A percentile compares a stretch with the other conserved stretches of the same genome.
Conservation (phyloP, 1,140 invertebrate species). For the Dreissena polymorpha region DNA sequence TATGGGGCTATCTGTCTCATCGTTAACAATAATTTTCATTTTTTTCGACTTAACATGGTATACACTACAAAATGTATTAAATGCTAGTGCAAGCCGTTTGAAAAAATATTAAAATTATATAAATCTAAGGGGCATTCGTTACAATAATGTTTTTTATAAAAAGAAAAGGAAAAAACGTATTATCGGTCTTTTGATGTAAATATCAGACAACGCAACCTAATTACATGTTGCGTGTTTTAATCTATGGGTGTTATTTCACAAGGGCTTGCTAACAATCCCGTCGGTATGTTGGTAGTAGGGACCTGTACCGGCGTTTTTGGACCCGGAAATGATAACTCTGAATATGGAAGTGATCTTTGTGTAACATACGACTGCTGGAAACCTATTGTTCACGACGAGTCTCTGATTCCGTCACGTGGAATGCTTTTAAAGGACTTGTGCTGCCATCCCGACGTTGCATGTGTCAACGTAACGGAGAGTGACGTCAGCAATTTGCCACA, state of each 20-base stretch:
- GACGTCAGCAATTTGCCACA: not conserved
- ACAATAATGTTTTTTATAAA: too few species aligned
- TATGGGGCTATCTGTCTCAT: too few species aligned
- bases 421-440: slow-evolving; percentile 28
- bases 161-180: too few species aligned
- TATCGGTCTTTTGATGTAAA: not conserved
- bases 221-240: not conserved
- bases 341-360: not conserved
- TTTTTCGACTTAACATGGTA: too few species aligned
- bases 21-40: too few species aligned
- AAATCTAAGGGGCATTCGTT: too few species aligned
- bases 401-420: not conserved
- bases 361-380: slow-evolving; percentile 30
- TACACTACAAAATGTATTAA: too few species aligned
- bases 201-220: not conserved
- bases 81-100: too few species aligned
- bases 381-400: slow-evolving; percentile 19
- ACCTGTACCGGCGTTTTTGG: not conserved
- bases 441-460: slow-evolving; percentile 9
- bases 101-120: too few species aligned
- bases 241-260: not conserved
- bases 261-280: not conserved
- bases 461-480: not conserved
- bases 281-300: not conserved
- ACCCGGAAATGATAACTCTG: not conserved